Conservation (phyloP, 2,113 vertebrate genomes). For the Siniperca knerii region DNA sequence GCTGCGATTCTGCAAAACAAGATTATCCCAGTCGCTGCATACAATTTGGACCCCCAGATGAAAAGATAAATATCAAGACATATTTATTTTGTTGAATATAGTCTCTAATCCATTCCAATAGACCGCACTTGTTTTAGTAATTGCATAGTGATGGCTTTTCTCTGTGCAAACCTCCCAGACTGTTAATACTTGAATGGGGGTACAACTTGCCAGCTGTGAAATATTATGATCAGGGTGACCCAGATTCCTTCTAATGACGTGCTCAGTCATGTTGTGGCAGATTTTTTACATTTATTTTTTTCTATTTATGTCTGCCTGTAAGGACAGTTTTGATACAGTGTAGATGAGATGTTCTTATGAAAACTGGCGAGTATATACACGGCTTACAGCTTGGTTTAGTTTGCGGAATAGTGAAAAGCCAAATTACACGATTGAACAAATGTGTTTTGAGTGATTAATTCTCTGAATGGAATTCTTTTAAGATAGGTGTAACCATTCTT, state of each 20-base stretch:
- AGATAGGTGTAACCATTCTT: slow-evolving; percentile 33
- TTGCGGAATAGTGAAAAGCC: slow-evolving; percentile 8
- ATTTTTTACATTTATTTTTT: slow-evolving; percentile 50
- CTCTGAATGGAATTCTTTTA: slow-evolving; percentile 22
- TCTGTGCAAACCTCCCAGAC: slow-evolving; percentile 52
- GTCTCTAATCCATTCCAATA: slow-evolving; percentile 59
- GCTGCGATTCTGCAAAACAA: slow-evolving; percentile 68
- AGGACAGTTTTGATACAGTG: slow-evolving; percentile 20
- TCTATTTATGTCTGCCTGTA: slow-evolving; percentile 45
- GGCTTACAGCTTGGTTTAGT: slow-evolving; percentile 17
- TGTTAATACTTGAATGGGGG: slow-evolving; percentile 54
- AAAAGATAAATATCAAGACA: slow-evolving; percentile 67
- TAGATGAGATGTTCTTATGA: slow-evolving; percentile 1
- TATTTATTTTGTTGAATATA: slow-evolving; percentile 70
- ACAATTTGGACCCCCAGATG: slow-evolving; percentile 55
- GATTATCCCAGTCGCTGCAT: slow-evolving; percentile 57
- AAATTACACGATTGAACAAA: slow-evolving; percentile 44
- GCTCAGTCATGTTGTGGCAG: slow-evolving; percentile 59
- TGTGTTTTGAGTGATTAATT: slow-evolving; percentile 39
- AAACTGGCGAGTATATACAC: background rate
- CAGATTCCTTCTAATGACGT: slow-evolving; percentile 75
- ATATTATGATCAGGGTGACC: slow-evolving; percentile 72
- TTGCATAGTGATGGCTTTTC: slow-evolving; percentile 61
- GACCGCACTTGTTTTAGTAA: slow-evolving; percentile 54
- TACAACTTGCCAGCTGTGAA: slow-evolving; percentile 62